phyloP scores from a whole-genome alignment of 2,888 invertebrate species.

The Pteria penguin region DNA sequence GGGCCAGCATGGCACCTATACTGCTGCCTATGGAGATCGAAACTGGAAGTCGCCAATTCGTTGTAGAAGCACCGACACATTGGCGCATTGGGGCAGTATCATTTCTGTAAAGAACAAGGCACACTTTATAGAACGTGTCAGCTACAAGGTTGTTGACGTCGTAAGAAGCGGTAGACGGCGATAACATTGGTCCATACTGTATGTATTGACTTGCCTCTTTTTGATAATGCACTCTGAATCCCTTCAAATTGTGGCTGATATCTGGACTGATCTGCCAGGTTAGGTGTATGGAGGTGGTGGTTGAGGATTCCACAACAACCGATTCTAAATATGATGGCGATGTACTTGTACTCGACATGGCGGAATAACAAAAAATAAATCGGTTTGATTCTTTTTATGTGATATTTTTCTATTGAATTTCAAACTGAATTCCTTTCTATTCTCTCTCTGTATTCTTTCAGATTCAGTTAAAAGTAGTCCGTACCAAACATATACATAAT shows the following conservation, averaged over 20 bases:
- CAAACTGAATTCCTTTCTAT: no score
- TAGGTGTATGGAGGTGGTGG: constrained; percentile 68
- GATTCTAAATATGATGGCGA: constrained; percentile 37
- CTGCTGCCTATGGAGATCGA: constrained; percentile 72
- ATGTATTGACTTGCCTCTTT: constrained; percentile 69
- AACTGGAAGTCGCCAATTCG: constrained; percentile 75
- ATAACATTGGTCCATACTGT: constrained; percentile 66
- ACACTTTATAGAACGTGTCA: constrained; percentile 75
- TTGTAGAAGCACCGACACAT: constrained; percentile 72
- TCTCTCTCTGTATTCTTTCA: no score
- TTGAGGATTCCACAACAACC: constrained; percentile 63
- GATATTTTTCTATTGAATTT: no score
- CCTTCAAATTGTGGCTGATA: constrained; percentile 49
- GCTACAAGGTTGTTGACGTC: constrained; percentile 70
- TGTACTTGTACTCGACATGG: constrained; percentile 4
- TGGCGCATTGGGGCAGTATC: constrained; percentile 60
- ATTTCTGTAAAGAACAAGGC: constrained; percentile 69
- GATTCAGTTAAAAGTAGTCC: no score
- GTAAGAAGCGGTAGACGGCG: constrained; percentile 53
- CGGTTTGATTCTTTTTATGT: no score
- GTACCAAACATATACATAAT: no score
- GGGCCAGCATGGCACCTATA: constrained; percentile 72
- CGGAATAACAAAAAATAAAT: no score
- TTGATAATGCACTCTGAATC: constrained; percentile 69
- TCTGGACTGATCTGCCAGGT: constrained; percentile 58